Evolutionary conservation across 2,797 vertebrate genomes (phyloP), one percentile per base, ranked within the genome.

Genomic region (Gambelia wislizenii): DNA sequence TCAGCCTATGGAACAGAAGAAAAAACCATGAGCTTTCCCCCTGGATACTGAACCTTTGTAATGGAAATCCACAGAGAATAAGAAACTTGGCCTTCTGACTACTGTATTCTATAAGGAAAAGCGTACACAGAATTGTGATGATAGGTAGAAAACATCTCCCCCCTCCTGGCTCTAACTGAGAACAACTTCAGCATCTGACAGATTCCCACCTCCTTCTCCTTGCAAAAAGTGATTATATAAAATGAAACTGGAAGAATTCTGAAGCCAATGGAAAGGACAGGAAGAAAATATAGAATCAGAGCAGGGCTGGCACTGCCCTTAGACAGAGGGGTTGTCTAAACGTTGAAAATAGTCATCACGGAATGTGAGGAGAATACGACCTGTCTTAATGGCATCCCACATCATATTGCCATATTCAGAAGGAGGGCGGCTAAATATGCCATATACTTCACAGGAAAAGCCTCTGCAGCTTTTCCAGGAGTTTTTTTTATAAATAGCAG

Each of bases 1-100:
- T 98, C 98, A 75, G 96, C 99, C 99, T 99, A 95, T 25, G 90
- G 44, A 12, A 54, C 13, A 22, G 2, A 27, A n/a, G 27, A 80
- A 1, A 83, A 33, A 30, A 5, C 2, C 12, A 75, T 87, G 44
- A 72, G n/a, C 30, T 36, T 47, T 22, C 9, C 22, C 16, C 52
- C 59, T 69, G 4, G 4, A 42, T 39, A 22, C 47, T 13, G 9
- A 64, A 10, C n/a, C 49, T 56, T 56, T 16, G 56, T 25, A 80
- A 39, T 3, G 33, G 36, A 80, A 77, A 61, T 42, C 59, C 4
- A 18, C 2, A 13, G n/a, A 54, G 20, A 84, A 56, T 36, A 52
- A 54, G 47, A 39, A 72, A 27, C 13, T 16, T 74, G 16, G 49
- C 6, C 52, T 47, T 79, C 44, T 61, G 44, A 27, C 42, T 22